Evolutionary conservation across 2,888 invertebrate species (phyloP).

Genomic region (Troglohyphantes excavatus): DNA sequence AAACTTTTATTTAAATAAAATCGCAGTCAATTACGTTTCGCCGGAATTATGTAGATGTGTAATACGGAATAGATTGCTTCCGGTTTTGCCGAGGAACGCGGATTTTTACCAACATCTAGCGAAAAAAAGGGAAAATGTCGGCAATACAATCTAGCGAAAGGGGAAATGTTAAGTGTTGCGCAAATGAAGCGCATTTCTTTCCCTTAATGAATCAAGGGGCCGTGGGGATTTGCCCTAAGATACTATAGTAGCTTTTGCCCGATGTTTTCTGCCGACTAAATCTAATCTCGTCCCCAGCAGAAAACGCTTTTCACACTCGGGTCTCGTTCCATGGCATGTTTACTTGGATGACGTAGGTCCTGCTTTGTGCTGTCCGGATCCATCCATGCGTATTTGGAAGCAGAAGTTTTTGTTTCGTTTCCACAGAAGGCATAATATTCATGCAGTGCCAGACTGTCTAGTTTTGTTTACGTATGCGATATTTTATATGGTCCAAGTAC

Average conservation of each 20-base stretch:
- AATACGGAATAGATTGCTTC: neutral
- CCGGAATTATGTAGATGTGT: neutral
- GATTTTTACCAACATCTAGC: neutral
- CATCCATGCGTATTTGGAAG: too few relatives aligned
- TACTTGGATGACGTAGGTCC: too few relatives aligned
- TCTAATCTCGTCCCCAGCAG: neutral
- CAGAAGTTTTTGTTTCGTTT: too few relatives aligned
- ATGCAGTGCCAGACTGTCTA: too few relatives aligned
- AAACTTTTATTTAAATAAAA: neutral
- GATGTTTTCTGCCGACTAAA: neutral
- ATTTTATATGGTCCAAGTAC: too few relatives aligned
- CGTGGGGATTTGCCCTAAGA: neutral
- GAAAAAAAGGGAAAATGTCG: neutral
- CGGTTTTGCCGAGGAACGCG: neutral
- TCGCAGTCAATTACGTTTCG: neutral
- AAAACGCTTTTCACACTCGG: too few relatives aligned
- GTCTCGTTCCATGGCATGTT: too few relatives aligned
- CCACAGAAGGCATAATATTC: too few relatives aligned
- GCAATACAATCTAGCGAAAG: neutral
- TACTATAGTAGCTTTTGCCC: neutral
- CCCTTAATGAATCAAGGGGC: neutral
- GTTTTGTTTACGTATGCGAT: too few relatives aligned
- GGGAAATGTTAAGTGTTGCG: neutral
- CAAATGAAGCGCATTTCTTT: neutral
- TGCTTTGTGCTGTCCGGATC: too few relatives aligned